Conservation (phyloP, 2,888 invertebrate genomes). For the Dicyrtoma fusca region DNA sequence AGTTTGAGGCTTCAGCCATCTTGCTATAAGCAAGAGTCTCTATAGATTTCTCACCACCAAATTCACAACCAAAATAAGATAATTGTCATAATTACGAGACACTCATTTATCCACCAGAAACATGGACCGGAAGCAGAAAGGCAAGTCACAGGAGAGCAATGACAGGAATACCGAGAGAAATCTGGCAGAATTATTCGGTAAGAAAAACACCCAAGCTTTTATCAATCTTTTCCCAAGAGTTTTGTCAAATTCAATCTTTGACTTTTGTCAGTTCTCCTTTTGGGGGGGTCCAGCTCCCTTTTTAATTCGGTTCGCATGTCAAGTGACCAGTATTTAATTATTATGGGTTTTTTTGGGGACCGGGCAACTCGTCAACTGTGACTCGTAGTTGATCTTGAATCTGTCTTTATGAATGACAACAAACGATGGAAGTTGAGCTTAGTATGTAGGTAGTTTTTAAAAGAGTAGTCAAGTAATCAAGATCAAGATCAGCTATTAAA, state of each 20-base stretch:
- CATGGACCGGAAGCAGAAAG: conserved; percentile 32
- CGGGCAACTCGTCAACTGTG: too few species aligned
- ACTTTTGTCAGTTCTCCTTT: not conserved
- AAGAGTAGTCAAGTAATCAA: too few species aligned
- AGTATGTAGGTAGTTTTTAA: too few species aligned
- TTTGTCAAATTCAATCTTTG: too few species aligned
- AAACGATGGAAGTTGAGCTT: too few species aligned
- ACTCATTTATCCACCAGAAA: not conserved
- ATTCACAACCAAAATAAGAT: not conserved
- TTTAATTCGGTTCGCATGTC: not conserved
- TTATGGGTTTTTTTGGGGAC: not conserved
- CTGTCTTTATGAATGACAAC: too few species aligned
- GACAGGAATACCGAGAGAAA: conserved; percentile 35
- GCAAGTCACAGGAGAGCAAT: conserved; percentile 13
- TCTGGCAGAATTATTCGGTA: conserved; percentile 41
- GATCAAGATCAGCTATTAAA: too few species aligned
- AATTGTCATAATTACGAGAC: not conserved
- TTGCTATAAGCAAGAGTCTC: conserved; percentile 28
- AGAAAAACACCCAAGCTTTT: too few species aligned
- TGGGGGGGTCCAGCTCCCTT: not conserved
- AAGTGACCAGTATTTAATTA: too few species aligned
- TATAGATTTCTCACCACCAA: conserved; percentile 10
- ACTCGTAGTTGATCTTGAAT: too few species aligned
- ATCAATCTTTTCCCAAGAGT: too few species aligned
- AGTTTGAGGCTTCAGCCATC: conserved; percentile 26